Percentiles rank a stretch among this genome's conserved stretches.
Evolutionary conservation across 1,140 invertebrate genomes (phyloP).

Genomic region (Halesus radiatus): DNA sequence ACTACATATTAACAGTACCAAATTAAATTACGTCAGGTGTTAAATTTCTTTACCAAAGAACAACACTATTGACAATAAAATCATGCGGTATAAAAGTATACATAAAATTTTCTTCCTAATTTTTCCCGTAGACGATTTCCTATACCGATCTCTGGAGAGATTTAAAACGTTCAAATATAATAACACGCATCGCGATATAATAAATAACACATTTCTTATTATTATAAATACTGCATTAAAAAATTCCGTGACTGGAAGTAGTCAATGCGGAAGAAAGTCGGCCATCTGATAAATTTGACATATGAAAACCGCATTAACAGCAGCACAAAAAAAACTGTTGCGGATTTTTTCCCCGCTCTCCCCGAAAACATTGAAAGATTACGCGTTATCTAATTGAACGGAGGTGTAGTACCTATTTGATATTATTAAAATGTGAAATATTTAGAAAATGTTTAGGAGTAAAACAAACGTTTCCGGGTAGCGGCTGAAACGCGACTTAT

Average conservation of each 20-base stretch:
- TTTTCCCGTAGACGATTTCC: too few relatives aligned
- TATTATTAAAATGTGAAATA: neutral
- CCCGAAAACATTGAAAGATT: neutral
- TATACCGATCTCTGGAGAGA: too few relatives aligned
- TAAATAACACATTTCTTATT: neutral
- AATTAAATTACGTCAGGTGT: too few relatives aligned
- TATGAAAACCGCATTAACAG: slow-evolving; percentile 21
- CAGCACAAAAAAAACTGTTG: slow-evolving; percentile 2
- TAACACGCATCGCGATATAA: neutral
- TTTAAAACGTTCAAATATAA: too few relatives aligned
- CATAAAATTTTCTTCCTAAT: too few relatives aligned
- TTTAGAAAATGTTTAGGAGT: slow-evolving; percentile 8
- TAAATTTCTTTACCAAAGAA: too few relatives aligned
- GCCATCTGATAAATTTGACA: slow-evolving; percentile 41
- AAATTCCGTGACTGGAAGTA: neutral
- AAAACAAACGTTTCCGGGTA: slow-evolving; percentile 44
- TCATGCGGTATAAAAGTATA: too few relatives aligned
- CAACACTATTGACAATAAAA: too few relatives aligned
- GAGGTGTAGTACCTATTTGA: neutral
- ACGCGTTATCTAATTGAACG: neutral
- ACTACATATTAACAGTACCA: too few relatives aligned
- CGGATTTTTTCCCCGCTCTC: neutral
- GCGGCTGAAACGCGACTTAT: slow-evolving; percentile 45
- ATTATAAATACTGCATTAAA: neutral
- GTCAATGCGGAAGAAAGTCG: slow-evolving; percentile 33